Base-by-base conservation (phyloP, 1,140 invertebrate species). In the Aricia agestis region DNA sequence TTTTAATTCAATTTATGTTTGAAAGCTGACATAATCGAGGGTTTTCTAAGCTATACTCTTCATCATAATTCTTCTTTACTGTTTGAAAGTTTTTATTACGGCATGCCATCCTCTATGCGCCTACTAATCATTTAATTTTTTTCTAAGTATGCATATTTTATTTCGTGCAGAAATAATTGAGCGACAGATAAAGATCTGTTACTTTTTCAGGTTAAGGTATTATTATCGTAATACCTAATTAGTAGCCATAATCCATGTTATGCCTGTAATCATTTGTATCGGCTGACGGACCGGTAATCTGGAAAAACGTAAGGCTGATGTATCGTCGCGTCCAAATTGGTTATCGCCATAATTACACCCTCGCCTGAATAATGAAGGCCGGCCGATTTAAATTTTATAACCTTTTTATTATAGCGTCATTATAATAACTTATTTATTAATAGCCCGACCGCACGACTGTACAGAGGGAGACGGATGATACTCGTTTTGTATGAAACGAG, bases 361-460 rank as follows among this genome's bases (percentile, higher is more conserved):
- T 19, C 18, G 59, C 59, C 59, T 63, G 59, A 52, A 18, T 25
- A 63, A 25, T 63, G 59, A 31, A 63, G 7, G 59, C 59, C 10
- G 11, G 59, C 59, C 59, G 59, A 63, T 63, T 63, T 25, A 19
- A 19, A 63, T 63, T 63, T 63, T 19, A 63, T 63, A 18, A 18
- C 59, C 18, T 11, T 63, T 63, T 63, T 63, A 63, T 63, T 63
- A 11, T 19, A 7, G 19, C 59, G 10, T 25, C 52, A 52, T 52
- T 52, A 52, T 52, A 52, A 52, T 13, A 52, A 13, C 13, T 52
- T 52, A 15, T 52, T 52, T 52, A 36, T 36, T 36, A 52, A 52
- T 52, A 52, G 45, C 45, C 13, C 11, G 45, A 52, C 45, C 4
- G 13, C 45, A 52, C 9, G 45, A 52, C 45, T 52, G 45, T 52